Percentiles rank a stretch among this genome's conserved stretches.
phyloP scores from a whole-genome alignment of 2,888 invertebrate genomes.

The Corbicula japonica region DNA sequence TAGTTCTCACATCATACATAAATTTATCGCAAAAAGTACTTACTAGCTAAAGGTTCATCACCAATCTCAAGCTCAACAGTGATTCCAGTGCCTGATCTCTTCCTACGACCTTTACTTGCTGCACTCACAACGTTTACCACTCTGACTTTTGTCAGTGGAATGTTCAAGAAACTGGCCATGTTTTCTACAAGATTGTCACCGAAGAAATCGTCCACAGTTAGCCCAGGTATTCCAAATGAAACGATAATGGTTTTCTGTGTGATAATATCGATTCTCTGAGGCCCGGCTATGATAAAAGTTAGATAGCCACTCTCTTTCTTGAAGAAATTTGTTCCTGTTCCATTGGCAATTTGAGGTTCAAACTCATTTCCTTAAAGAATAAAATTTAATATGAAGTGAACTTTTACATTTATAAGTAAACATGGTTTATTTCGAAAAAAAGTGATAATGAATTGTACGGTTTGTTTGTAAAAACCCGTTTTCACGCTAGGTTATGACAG shows the following conservation, averaged over 20 bases:
- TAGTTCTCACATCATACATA: no score
- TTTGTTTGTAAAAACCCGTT: no score
- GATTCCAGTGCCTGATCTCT: conserved; percentile 47
- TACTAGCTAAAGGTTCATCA: conserved; percentile 66
- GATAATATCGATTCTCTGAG: conserved; percentile 69
- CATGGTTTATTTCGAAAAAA: no score
- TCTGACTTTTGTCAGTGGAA: conserved; percentile 77
- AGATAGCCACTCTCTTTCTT: conserved; percentile 70
- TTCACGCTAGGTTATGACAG: no score
- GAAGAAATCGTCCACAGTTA: conserved; percentile 82
- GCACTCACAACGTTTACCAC: conserved; percentile 78
- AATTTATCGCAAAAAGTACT: conserved; percentile 25
- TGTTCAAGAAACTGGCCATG: conserved; percentile 78
- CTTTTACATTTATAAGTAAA: no score
- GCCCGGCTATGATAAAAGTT: conserved; percentile 76
- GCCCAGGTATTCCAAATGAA: conserved; percentile 71
- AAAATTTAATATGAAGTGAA: no score
- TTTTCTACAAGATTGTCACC: conserved; percentile 80
- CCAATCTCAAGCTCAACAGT: conserved; percentile 71
- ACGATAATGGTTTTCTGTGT: conserved; percentile 73
- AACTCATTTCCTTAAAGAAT: conserved; percentile 41
- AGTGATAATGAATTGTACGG: no score
- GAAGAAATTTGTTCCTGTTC: conserved; percentile 79
- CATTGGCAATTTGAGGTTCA: conserved; percentile 60
- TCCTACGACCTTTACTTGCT: conserved; percentile 54